Evolutionary conservation across 2,113 vertebrate species (phyloP), one percentile per base, ranked within the genome.

Genomic region (Anarrhichthys ocellatus): DNA sequence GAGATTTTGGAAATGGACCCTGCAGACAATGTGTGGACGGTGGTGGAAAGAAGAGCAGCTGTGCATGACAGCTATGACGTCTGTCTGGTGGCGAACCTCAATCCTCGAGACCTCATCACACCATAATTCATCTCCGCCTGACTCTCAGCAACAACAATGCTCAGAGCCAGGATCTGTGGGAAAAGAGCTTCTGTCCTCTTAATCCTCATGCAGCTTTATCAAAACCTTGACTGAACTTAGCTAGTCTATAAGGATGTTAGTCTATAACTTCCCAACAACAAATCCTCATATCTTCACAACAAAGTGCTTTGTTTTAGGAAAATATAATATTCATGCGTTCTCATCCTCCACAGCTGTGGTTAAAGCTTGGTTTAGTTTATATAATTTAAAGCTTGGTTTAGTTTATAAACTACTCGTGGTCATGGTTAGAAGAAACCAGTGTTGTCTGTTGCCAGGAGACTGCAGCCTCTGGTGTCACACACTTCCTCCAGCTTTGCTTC

Each of bases 51-150:
- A 67, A 73, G 96, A 0, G 96, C 95, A 83, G 96, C 96, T 84
- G 97, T 98, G 97, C 97, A 97, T 0, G 96, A 99, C 92, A 96
- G 92, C 87, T 98, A 98, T 0, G 97, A 97, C 0, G 95, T 97
- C 63, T 99, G 97, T 74, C 94, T 98, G 5, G 97, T 98, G 67
- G 97, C 97, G 50, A 96, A 95, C 68, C 94, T 98, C 89, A 98
- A 98, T 85, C 96, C 97, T 0, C 93, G 97, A 56, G 96, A 97
- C 92, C 96, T 98, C 14, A 89, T 97, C 73, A 95, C 96, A 66
- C 96, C 96, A 38, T 34, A 27, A 93, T 64, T 52, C 29, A 71
- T 63, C 32, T 64, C 95, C 94, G 70, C 74, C 94, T 0, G 96
- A 96, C 81, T 73, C 78, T 95, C 83, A 68, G 62, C 17, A 76